Conservation (phyloP, 2,113 vertebrate genomes). For the Nipponia nippon region DNA sequence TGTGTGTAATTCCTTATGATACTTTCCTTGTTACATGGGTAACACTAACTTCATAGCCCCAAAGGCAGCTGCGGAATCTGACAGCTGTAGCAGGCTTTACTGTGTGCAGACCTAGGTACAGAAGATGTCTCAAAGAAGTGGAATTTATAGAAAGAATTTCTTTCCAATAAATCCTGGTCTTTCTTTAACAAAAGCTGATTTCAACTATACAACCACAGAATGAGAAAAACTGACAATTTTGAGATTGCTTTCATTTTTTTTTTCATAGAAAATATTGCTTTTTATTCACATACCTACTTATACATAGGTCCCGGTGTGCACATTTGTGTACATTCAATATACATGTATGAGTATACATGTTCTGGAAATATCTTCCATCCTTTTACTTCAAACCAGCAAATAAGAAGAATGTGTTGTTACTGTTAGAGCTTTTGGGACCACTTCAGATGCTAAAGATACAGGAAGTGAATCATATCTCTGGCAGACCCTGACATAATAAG, state of each 20-base stretch:
- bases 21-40: not conserved
- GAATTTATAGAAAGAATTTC: not conserved
- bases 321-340: not conserved
- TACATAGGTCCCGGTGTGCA: not conserved
- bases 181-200: not conserved
- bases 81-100: not conserved
- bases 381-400: not conserved
- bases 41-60: not conserved
- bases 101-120: not conserved
- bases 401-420: not conserved
- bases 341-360: not conserved
- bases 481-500: conserved; percentile 11
- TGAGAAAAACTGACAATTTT: not conserved
- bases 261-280: not conserved
- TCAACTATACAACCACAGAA: not conserved
- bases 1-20: not conserved
- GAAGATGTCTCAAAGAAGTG: not conserved
- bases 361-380: not conserved
- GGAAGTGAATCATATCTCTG: conserved; percentile 26
- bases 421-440: not conserved
- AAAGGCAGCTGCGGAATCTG: not conserved
- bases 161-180: not conserved
- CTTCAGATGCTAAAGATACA: not conserved
- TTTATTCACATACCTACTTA: not conserved
- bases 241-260: not conserved